Evolutionary conservation across 2,797 vertebrate genomes (phyloP).

Genomic region (Takifugu ocellatus): DNA sequence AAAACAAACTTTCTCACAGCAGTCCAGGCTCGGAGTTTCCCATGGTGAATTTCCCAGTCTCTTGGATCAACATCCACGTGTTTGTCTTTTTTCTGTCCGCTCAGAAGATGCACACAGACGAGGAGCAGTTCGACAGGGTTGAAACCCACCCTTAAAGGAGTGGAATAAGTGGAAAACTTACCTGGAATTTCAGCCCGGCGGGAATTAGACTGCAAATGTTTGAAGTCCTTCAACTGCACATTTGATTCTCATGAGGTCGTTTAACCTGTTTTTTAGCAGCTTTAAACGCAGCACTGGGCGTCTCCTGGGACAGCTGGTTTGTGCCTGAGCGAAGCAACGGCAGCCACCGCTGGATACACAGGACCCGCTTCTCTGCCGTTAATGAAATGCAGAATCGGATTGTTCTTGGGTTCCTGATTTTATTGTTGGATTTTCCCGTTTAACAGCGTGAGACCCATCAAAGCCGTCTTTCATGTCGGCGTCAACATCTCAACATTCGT

Average conservation of each 20-base stretch:
- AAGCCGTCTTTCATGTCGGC: no score
- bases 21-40: neutral
- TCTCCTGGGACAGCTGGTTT: slow-evolving; percentile 35
- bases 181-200: no score
- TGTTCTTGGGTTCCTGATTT: slow-evolving; percentile 1
- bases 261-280: slow-evolving; percentile 29
- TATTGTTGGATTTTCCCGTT: slow-evolving; percentile 1
- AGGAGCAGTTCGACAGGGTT: neutral
- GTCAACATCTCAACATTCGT: no score
- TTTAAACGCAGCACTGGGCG: slow-evolving; percentile 36
- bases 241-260: slow-evolving; percentile 31
- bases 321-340: slow-evolving; percentile 33
- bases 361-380: slow-evolving; percentile 13
- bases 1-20: slow-evolving; percentile 12
- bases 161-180: no score
- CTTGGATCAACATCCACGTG: neutral
- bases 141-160: no score
- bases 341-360: slow-evolving; percentile 9
- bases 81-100: neutral
- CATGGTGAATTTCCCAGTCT: slow-evolving; percentile 2
- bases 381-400: slow-evolving; percentile 17
- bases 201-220: no score
- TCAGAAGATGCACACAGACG: neutral
- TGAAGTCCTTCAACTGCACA: no score
- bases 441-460: no score